A percentile compares a stretch with the other conserved stretches of the same genome.
Conservation (phyloP, 2,797 vertebrate genomes). For the Ataeniobius toweri region DNA sequence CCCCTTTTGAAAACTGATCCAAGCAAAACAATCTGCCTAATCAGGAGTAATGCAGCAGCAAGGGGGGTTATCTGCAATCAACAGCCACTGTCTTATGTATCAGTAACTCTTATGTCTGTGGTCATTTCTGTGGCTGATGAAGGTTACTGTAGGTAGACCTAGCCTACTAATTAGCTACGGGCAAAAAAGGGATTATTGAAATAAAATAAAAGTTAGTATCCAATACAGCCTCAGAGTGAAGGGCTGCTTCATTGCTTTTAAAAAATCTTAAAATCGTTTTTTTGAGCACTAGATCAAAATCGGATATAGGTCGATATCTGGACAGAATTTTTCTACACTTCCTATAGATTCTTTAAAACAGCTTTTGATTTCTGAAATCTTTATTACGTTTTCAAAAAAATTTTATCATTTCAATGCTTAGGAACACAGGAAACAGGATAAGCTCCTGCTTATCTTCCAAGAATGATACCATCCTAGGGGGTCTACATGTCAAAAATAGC, state of each 20-base stretch:
- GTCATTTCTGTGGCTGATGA: slow-evolving; percentile 8
- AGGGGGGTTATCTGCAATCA: slow-evolving; percentile 44
- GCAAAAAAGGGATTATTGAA: slow-evolving; percentile 18
- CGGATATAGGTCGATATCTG: background rate
- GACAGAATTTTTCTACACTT: background rate
- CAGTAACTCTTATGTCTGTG: slow-evolving; percentile 28
- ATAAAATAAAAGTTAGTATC: background rate
- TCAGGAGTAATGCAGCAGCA: slow-evolving; percentile 36
- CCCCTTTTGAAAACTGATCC: slow-evolving; percentile 32
- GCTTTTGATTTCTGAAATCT: background rate
- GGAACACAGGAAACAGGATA: background rate
- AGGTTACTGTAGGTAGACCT: slow-evolving; percentile 2
- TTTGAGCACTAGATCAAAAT: background rate
- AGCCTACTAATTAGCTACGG: slow-evolving; percentile 35
- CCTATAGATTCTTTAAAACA: background rate
- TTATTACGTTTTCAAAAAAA: background rate
- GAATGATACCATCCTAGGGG: too few relatives aligned
- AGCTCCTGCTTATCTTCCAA: too few relatives aligned
- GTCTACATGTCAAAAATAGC: background rate
- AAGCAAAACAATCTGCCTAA: slow-evolving; percentile 26
- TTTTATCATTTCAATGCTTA: background rate
- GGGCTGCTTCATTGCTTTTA: background rate
- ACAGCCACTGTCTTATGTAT: slow-evolving; percentile 53
- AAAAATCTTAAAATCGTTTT: background rate
- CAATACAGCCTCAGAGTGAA: background rate